Conservation (phyloP, 2,797 vertebrate species). For the Pterois miles region DNA sequence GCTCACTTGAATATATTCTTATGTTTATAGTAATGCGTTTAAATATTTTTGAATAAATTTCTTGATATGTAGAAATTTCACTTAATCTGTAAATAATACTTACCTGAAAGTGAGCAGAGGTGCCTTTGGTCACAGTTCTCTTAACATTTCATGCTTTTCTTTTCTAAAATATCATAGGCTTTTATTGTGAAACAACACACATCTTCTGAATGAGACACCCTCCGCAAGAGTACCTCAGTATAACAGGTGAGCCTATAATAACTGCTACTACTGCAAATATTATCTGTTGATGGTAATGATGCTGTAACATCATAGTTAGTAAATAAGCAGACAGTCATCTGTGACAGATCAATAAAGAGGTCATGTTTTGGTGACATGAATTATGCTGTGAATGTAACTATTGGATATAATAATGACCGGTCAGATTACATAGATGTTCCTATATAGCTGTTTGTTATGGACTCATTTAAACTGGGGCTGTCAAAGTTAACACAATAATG, state of each 20-base stretch:
- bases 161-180: not conserved
- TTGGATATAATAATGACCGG: not conserved
- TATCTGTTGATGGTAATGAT: not conserved
- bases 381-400: not conserved
- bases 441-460: not conserved
- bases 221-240: not conserved
- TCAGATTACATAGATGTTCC: not conserved
- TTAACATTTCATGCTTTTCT: not conserved
- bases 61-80: not conserved
- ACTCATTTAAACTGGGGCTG: not conserved
- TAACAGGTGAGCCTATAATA: conserved; percentile 5
- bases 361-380: not conserved
- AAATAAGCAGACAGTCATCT: not conserved
- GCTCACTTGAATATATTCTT: not conserved
- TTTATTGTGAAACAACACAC: not conserved
- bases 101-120: not conserved
- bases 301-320: not conserved
- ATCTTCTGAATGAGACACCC: not conserved
- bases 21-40: not conserved
- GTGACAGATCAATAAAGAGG: not conserved
- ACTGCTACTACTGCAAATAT: not conserved
- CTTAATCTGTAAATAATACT: not conserved
- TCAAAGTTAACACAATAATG: no score
- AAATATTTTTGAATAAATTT: no score
- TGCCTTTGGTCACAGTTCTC: not conserved